phyloP scores from a whole-genome alignment of 2,888 invertebrate genomes.

The Hymenopus coronatus region DNA sequence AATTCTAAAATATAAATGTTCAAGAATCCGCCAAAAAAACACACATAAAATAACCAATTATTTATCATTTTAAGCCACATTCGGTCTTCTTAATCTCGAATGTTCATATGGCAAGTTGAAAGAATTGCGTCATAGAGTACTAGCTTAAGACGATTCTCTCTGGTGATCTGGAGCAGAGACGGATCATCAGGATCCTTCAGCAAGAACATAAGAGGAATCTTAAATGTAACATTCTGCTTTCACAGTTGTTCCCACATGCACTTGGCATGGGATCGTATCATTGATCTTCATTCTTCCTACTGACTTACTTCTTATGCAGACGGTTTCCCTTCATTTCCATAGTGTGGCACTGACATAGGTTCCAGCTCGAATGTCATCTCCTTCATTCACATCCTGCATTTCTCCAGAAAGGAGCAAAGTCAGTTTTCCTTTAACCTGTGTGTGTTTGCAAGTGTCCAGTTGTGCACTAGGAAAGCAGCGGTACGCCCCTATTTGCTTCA shows the following conservation, averaged over 20 bases:
- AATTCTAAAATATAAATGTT: too few relatives aligned
- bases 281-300: neutral
- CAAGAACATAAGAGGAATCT: neutral
- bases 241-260: conserved; percentile 36
- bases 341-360: neutral
- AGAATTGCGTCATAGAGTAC: too few relatives aligned
- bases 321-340: neutral
- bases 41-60: too few relatives aligned
- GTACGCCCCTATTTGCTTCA: neutral
- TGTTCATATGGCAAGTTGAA: too few relatives aligned
- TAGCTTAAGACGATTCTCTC: too few relatives aligned
- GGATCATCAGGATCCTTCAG: too few relatives aligned
- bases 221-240: neutral
- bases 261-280: neutral
- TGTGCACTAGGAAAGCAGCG: neutral
- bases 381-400: neutral
- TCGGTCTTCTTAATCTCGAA: too few relatives aligned
- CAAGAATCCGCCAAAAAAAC: too few relatives aligned
- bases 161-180: too few relatives aligned
- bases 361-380: neutral
- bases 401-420: neutral
- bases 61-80: too few relatives aligned
- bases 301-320: neutral
- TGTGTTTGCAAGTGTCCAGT: neutral
- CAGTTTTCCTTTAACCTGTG: neutral